Base-by-base conservation (phyloP, 1,140 invertebrate species). In the Lineus longissimus region DNA sequence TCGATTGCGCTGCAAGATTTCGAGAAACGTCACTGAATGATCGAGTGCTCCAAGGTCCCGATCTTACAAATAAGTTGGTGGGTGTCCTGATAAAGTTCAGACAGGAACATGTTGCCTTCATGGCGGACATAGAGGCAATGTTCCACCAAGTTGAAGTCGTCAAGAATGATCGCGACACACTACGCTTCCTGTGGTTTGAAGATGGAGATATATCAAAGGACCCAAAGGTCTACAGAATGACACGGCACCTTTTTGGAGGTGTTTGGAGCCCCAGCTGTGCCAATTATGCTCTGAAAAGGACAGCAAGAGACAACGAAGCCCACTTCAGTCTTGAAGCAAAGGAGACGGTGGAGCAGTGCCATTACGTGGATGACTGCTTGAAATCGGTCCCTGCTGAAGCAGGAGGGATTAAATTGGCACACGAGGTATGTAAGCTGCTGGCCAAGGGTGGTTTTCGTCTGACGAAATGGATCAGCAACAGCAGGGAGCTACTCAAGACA, bases 51-150 rank as follows among this genome's bases (percentile, higher is more conserved):
- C 27, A 63, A 7, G 75, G 76, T 11, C 80, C 83, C 6, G 75
- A 75, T 61, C 56, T 84, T 0, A 81, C 83, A 66, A 74, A 58
- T 54, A 55, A 19, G 36, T 55, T 75, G 17, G 33, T 72, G 13
- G 71, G 64, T 27, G 66, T 73, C 4, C 64, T 74, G 19, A 27
- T 67, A 0, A 55, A 61, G 19, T 73, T 73, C 55, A 43, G 73
- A 11, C 13, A 65, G 45, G 61, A 69, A 40, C 57, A 33, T 13
- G 62, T 74, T 13, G 71, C 71, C 17, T n/a, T 72, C 2, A 64
- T 66, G 27, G 54, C 58, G 17, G 61, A 67, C 62, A 67, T 71
- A 2, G 43, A 69, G n/a, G 27, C 30, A 33, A 71, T 71, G 70
- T 71, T 71, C 47, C 61, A 71, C 30, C 63, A 68, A 36, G 55